Percentiles rank a stretch among this genome's conserved stretches.
phyloP scores from a whole-genome alignment of 1,140 invertebrate species.

The Drosophila nigrodunni region DNA sequence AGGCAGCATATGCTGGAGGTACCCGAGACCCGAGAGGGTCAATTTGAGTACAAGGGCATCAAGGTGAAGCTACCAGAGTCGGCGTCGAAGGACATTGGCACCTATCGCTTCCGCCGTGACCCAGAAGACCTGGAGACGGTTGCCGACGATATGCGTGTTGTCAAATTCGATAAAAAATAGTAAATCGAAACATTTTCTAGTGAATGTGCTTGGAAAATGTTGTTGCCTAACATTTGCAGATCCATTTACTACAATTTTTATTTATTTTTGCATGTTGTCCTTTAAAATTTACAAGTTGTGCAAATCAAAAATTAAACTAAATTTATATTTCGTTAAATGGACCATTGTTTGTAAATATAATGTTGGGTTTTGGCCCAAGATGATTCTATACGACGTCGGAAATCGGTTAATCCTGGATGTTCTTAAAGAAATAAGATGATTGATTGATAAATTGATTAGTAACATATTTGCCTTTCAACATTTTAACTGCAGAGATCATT shows the following conservation, averaged over 20 bases:
- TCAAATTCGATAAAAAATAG: slow-evolving; percentile 56
- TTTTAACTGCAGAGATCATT: too few relatives aligned
- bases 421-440: too few relatives aligned
- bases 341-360: too few relatives aligned
- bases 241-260: slow-evolving; percentile 1
- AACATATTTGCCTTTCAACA: too few relatives aligned
- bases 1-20: slow-evolving; percentile 43
- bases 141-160: slow-evolving; percentile 62
- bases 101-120: slow-evolving; percentile 71
- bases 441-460: too few relatives aligned
- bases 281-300: not conserved
- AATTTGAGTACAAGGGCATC: slow-evolving; percentile 62
- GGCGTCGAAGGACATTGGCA: slow-evolving; percentile 55
- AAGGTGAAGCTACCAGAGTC: slow-evolving; percentile 58
- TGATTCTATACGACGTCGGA: too few relatives aligned
- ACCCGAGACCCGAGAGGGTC: slow-evolving; percentile 50
- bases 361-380: too few relatives aligned
- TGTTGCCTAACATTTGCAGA: not conserved
- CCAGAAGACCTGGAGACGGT: slow-evolving; percentile 45
- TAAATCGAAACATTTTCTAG: slow-evolving; percentile 4
- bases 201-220: not conserved
- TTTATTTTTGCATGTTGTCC: not conserved
- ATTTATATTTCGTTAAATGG: not conserved
- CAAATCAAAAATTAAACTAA: not conserved
- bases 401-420: too few relatives aligned